Conservation (phyloP, 2,113 vertebrate genomes). For the Aspidoscelis tigris region DNA sequence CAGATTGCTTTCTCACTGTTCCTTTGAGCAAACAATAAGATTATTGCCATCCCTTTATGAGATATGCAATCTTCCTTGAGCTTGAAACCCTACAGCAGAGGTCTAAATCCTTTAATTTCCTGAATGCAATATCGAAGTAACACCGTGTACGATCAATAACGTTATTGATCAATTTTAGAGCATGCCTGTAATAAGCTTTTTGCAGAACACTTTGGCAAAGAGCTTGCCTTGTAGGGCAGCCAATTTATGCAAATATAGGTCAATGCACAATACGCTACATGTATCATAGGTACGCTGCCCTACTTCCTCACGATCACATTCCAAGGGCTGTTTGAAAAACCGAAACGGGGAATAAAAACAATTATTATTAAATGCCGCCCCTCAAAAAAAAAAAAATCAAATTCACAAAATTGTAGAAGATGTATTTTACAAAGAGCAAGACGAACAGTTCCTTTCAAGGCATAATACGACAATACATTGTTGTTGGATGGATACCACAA, state of each 20-base stretch:
- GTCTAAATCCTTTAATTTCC: slow-evolving; percentile 16
- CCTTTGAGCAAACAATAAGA: not conserved
- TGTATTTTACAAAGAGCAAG: not conserved
- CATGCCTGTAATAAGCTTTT: slow-evolving; percentile 15
- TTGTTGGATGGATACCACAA: too few relatives aligned
- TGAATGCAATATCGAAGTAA: not conserved
- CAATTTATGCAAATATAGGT: slow-evolving; percentile 13
- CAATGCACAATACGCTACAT: not conserved
- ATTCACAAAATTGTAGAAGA: not conserved
- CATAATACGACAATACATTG: too few relatives aligned
- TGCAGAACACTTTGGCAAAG: slow-evolving; percentile 10
- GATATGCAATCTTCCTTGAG: not conserved
- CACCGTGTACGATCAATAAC: not conserved
- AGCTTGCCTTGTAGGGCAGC: fast-evolving
- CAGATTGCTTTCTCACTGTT: fast-evolving
- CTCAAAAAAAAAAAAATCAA: not conserved
- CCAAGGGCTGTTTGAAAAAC: not conserved
- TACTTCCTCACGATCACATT: not conserved
- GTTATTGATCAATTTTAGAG: not conserved
- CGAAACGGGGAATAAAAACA: not conserved
- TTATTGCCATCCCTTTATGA: not conserved
- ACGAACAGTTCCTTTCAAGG: too few relatives aligned
- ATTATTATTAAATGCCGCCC: not conserved
- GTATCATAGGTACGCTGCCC: not conserved
- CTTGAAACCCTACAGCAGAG: slow-evolving; percentile 1